phyloP scores from a whole-genome alignment of 2,797 vertebrate species.

The Cossypha caffra region DNA sequence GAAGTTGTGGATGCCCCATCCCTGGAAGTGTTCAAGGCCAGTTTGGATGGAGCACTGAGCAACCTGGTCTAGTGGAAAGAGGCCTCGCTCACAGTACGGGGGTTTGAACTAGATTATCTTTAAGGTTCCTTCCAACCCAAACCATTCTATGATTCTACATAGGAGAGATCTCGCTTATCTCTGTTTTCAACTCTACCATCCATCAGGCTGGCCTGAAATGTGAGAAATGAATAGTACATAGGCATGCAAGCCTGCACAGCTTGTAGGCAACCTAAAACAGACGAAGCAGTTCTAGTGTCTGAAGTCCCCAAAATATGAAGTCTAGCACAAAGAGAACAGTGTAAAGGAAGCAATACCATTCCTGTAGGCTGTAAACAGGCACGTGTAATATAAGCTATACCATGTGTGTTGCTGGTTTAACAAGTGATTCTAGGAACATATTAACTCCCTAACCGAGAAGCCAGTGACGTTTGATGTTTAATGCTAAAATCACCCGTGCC shows the following conservation, averaged over 20 bases:
- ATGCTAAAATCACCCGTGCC: not conserved
- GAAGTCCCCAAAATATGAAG: not conserved
- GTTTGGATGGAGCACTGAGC: not conserved
- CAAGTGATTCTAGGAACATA: not conserved
- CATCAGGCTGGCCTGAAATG: not conserved
- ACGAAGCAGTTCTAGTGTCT: not conserved
- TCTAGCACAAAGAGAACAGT: not conserved
- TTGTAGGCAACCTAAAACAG: not conserved
- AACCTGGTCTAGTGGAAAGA: not conserved
- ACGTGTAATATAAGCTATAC: not conserved
- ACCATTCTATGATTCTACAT: not conserved
- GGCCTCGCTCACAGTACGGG: too few species aligned
- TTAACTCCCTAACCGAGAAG: not conserved
- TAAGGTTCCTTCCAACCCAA: not conserved
- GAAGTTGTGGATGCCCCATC: not conserved
- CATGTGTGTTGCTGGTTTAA: not conserved
- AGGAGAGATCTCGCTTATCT: not conserved
- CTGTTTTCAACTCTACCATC: not conserved
- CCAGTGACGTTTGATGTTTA: not conserved
- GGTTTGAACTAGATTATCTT: not conserved
- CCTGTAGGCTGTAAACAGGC: not conserved
- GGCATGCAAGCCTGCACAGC: not conserved
- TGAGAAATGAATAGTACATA: not conserved
- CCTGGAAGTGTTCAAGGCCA: not conserved
- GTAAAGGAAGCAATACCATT: not conserved